Evolutionary conservation across 2,888 invertebrate genomes (phyloP).

Genomic region (Mallateleia sp.): DNA sequence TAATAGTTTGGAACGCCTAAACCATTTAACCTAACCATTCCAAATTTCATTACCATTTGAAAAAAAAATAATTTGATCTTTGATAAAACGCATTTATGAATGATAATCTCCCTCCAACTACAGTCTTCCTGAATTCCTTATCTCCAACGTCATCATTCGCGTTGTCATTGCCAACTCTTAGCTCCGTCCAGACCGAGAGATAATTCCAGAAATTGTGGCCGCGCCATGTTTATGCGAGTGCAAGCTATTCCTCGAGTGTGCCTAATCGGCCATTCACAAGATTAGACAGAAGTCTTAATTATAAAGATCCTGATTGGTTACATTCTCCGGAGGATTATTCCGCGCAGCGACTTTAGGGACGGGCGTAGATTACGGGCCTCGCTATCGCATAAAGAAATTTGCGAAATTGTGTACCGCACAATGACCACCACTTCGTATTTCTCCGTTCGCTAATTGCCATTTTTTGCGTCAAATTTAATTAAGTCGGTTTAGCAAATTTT

Average conservation of each 20-base stretch:
- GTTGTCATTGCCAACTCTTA: constrained; percentile 64
- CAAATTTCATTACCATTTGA: too few species aligned
- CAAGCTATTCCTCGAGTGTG: constrained; percentile 79
- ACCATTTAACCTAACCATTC: too few species aligned
- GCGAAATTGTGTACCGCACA: constrained; percentile 51
- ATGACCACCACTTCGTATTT: constrained; percentile 44
- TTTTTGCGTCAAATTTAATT: constrained; percentile 39
- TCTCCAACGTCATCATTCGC: constrained; percentile 52
- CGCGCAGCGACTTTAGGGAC: constrained; percentile 49
- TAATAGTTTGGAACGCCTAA: too few species aligned
- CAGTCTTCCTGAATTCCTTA: constrained; percentile 44
- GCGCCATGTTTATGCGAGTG: constrained; percentile 84
- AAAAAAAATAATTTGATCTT: constrained; percentile 15
- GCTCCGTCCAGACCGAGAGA: constrained; percentile 57
- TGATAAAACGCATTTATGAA: constrained; percentile 1
- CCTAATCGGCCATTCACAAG: constrained; percentile 87
- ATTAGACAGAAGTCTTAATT: constrained; percentile 88
- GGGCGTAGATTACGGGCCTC: constrained; percentile 45
- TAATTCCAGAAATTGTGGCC: constrained; percentile 84
- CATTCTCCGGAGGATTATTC: constrained; percentile 85
- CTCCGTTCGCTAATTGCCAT: constrained; percentile 30
- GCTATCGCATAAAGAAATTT: constrained; percentile 64
- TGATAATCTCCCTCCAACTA: constrained; percentile 23
- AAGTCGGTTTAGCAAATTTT: constrained; percentile 6
- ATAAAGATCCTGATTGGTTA: constrained; percentile 88